Evolutionary conservation across 2,888 invertebrate species (phyloP), one percentile per base, ranked within the genome.

Genomic region (Pyrocoelia pectoralis): DNA sequence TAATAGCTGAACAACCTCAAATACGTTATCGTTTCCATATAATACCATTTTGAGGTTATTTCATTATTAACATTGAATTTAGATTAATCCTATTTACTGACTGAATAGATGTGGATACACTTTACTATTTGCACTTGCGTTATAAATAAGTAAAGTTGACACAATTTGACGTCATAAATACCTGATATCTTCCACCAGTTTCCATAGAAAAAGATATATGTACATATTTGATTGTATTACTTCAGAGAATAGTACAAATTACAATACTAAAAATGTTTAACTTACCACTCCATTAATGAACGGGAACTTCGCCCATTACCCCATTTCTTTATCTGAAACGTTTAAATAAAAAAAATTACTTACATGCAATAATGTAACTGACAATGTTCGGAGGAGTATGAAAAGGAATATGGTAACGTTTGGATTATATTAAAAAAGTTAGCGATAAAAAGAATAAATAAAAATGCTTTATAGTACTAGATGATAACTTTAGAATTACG

Each of bases 311-410:
- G 33, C 10, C 17, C 43, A 43, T 43, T 43, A 17, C 13, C 43
- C 43, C 43, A 43, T 43, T 43, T 43, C 43, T 6, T n/a, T 17
- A 43, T 43, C 43, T 43, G 15, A 14, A 43, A 43, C n/a, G n/a
- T n/a, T 17, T 8, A 43, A 43, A 43, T 43, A 43, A 43, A 12
- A 14, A 43, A 43, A 43, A n/a, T 33, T 33, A 33, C 33, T 33
- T 33, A 33, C 33, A 33, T 33, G 33, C 15, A 43, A 3, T 6
- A n/a, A n/a, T n/a, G n/a, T n/a, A 43, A 43, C 14, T 12, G 17
- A 24, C 13, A 15, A 12, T 14, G 10, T 12, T 15, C 13, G 15
- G 13, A 43, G 8, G n/a, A 33, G n/a, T 10, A 33, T 33, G 33
- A 6, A 24, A 6, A 6, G 3, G 24, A 24, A 24, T 5, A 24